Conservation (phyloP, 1,140 invertebrate species). For the Ceratoteleas bidentatus region DNA sequence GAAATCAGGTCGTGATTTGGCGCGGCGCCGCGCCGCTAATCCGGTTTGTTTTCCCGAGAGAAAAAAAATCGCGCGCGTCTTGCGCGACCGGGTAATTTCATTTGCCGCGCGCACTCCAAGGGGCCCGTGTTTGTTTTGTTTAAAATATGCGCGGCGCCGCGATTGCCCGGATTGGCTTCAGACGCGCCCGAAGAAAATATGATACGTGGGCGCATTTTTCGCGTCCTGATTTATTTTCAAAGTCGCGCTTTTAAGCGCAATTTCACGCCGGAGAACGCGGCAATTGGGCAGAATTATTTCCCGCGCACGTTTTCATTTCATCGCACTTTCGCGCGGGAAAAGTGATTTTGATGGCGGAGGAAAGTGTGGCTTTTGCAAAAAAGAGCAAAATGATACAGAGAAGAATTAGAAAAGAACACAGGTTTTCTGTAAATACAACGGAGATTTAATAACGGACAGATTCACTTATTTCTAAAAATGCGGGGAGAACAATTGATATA, state of each 20-base stretch:
- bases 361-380: too few species aligned
- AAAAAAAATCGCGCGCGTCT: not conserved
- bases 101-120: not conserved
- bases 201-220: not conserved
- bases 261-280: not conserved
- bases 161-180: not conserved
- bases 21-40: not conserved
- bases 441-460: too few species aligned
- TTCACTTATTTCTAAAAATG: too few species aligned
- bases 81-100: not conserved
- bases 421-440: too few species aligned
- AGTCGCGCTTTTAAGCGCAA: not conserved
- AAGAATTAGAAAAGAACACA: too few species aligned
- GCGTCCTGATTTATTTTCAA: not conserved
- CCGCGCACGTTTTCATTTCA: too few species aligned
- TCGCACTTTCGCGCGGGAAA: too few species aligned
- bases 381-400: too few species aligned
- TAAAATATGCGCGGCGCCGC: not conserved
- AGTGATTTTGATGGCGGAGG: too few species aligned
- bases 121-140: not conserved
- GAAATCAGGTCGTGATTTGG: constrained; percentile 9
- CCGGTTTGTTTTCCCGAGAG: not conserved
- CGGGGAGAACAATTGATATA: too few species aligned
- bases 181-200: not conserved
- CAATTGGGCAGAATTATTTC: too few species aligned